Conservation (phyloP, 2,797 vertebrate species). For the Heteromormyrus szaboi region DNA sequence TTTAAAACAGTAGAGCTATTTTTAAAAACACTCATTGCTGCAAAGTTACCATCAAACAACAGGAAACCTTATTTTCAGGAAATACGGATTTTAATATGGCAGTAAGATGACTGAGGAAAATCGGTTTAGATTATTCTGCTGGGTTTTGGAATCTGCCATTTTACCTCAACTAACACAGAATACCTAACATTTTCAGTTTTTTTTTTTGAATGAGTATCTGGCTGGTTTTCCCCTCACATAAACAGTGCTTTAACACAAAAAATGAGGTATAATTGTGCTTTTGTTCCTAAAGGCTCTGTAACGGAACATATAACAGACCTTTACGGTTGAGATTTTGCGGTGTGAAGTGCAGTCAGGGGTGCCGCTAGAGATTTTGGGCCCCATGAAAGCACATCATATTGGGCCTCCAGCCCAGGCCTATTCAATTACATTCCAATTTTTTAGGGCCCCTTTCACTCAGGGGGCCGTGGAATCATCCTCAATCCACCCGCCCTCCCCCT, state of each 20-base stretch:
- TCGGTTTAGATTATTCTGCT: neutral
- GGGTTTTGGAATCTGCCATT: neutral
- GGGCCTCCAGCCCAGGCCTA: neutral
- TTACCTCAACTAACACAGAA: neutral
- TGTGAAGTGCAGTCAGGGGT: neutral
- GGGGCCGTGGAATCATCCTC: neutral
- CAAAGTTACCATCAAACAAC: neutral
- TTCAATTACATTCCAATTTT: neutral
- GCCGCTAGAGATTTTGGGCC: neutral
- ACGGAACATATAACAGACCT: neutral
- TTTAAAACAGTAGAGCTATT: neutral
- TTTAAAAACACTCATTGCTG: neutral
- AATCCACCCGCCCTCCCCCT: neutral
- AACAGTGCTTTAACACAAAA: neutral
- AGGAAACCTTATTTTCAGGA: neutral
- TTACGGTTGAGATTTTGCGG: neutral
- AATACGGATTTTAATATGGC: neutral
- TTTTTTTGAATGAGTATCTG: neutral
- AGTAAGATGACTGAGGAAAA: neutral
- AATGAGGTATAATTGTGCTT: neutral
- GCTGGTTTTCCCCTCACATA: neutral
- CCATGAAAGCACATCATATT: neutral
- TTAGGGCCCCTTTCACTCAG: neutral
- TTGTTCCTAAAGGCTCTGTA: neutral
- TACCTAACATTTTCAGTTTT: neutral